These are phyloP conservation scores for Orius laevigatus DNA, from an alignment of 1,140 invertebrate species.

Conservation along the genomic window DNA sequence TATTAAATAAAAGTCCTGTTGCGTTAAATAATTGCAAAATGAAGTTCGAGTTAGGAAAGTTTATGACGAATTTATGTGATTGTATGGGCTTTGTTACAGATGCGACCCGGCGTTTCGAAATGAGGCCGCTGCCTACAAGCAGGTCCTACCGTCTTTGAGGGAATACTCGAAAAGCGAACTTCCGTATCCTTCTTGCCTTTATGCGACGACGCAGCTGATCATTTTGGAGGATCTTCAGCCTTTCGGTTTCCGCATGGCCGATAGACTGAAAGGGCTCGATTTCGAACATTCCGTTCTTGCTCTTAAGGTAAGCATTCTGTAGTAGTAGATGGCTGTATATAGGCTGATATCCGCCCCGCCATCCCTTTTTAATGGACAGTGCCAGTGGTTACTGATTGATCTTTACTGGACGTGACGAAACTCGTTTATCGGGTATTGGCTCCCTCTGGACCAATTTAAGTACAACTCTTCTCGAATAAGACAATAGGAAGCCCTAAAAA, in stretches of 20 bases:
- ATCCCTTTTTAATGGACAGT: too few relatives aligned
- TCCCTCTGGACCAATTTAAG: too few relatives aligned
- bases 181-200: slow-evolving; percentile 17
- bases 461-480: too few relatives aligned
- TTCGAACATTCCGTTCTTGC: slow-evolving; percentile 28
- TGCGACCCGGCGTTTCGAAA: slow-evolving; percentile 20
- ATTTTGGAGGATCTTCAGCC: slow-evolving; percentile 35
- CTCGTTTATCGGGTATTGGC: too few relatives aligned
- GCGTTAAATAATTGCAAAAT: neutral
- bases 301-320: slow-evolving; percentile 16
- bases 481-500: too few relatives aligned
- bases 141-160: slow-evolving; percentile 14
- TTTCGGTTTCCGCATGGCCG: slow-evolving; percentile 28
- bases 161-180: slow-evolving; percentile 8
- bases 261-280: slow-evolving; percentile 29
- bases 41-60: neutral
- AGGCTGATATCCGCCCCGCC: too few relatives aligned
- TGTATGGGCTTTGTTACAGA: neutral
- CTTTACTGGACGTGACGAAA: too few relatives aligned
- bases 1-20: neutral
- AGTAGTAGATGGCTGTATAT: too few relatives aligned
- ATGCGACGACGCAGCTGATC: slow-evolving; percentile 25
- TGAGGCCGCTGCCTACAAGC: slow-evolving; percentile 17
- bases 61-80: neutral
- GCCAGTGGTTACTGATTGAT: too few relatives aligned